Evolutionary conservation across 1,140 invertebrate genomes (phyloP), one percentile per base, ranked within the genome.

Genomic region (Caenorhabditis elegans): DNA sequence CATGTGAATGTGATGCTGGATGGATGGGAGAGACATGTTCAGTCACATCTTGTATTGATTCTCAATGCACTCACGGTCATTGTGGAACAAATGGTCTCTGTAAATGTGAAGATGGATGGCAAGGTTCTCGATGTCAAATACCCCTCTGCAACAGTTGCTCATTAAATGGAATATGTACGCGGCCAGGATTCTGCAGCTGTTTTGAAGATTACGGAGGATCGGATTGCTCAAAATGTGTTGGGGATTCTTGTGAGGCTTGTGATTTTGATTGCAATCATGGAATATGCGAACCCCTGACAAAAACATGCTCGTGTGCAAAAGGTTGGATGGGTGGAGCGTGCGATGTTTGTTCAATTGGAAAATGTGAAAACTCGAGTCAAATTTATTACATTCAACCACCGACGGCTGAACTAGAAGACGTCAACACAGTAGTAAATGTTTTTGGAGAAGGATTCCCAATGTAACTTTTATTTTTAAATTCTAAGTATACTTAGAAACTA

Each of bases 211-310:
- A 55, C 34, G 78, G 78, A n/a, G 78, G 78, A 5, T 24, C 31
- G 17, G 39, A 65, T 22, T 79, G 78, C 31, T 65, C 78, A 2
- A 65, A 26, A 36, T 79, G 78, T 19, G 34, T 31, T 31, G 78
- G 78, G 17, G 51, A 53, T 22, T 79, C 78, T 65, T 79, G 78
- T n/a, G 31, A 24, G 15, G 51, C 53, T 47, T 79, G 78, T 47
- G 78, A 79, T 36, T 39, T 79, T 15, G 78, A 79, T n/a, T 79
- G 78, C 22, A 43, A 79, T 39, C 78, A 79, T n/a, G 78, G 78
- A 11, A 28, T 39, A 10, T 79, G 78, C 39, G 78, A 79, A 3
- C 51, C 31, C 13, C 51, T 79, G 5, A 79, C 78, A 0, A 43
- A 55, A n/a, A 79, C 78, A 34, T 79, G 78, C 22, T 48, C 78